These are phyloP conservation scores for Bombus turneri DNA, from an alignment of 1,140 invertebrate genomes.

Conservation along the genomic window DNA sequence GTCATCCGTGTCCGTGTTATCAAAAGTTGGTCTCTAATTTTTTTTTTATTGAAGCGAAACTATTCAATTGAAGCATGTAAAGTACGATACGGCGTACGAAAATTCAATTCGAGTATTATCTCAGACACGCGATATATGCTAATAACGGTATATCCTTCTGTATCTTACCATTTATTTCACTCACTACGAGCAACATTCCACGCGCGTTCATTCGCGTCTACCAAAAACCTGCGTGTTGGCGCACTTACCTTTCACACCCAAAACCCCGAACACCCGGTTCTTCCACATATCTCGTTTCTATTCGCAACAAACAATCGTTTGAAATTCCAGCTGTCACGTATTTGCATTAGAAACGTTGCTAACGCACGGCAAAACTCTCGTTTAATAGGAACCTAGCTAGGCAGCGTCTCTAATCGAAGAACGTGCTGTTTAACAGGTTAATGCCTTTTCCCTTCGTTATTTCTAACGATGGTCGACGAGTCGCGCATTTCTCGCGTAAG, in stretches of 20 bases:
- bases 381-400: not conserved
- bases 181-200: not conserved
- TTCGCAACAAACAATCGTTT: not conserved
- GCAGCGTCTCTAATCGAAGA: not conserved
- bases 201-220: not conserved
- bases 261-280: not conserved
- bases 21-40: too few relatives aligned
- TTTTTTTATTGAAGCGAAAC: too few relatives aligned
- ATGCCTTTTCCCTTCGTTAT: not conserved
- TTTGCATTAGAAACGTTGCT: not conserved
- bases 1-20: too few relatives aligned
- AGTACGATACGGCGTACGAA: too few relatives aligned
- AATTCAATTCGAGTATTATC: too few relatives aligned
- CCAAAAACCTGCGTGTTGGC: not conserved
- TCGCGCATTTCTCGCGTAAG: not conserved
- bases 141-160: too few relatives aligned
- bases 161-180: not conserved
- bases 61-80: too few relatives aligned
- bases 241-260: not conserved
- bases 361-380: not conserved
- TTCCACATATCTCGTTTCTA: not conserved
- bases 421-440: not conserved
- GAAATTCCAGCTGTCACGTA: not conserved
- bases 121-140: not conserved
- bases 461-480: not conserved